phyloP scores from a whole-genome alignment of 2,888 invertebrate genomes.

The Zootermopsis nevadensis region DNA sequence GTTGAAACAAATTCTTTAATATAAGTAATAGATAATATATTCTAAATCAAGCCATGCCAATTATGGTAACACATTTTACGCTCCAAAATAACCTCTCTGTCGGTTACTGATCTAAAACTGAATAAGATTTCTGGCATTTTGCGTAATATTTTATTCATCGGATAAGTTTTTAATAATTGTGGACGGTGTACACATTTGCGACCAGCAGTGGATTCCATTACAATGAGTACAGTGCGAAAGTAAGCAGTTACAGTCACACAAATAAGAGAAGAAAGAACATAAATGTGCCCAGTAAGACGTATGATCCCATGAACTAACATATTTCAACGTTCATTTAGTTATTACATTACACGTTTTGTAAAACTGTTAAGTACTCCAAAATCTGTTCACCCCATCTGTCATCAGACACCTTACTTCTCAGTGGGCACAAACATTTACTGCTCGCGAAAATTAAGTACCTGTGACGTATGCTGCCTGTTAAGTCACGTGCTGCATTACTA shows the following conservation, averaged over 20 bases:
- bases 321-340: not conserved
- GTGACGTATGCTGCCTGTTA: no score
- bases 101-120: not conserved
- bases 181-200: not conserved
- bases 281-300: slow-evolving; percentile 4
- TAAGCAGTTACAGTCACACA: not conserved
- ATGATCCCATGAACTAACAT: not conserved
- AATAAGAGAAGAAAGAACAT: not conserved
- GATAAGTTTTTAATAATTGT: not conserved
- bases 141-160: not conserved
- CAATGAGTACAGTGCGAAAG: not conserved
- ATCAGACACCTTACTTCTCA: not conserved
- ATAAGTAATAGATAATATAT: no score
- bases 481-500: no score
- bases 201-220: slow-evolving; percentile 11
- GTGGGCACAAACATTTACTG: slow-evolving; percentile 1
- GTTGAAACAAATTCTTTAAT: no score
- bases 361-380: not conserved
- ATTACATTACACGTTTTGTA: not conserved
- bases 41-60: no score
- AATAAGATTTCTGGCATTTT: not conserved
- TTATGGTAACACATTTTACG: no score
- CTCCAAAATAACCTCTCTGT: no score
- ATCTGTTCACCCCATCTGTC: not conserved
- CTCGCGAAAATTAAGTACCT: no score